Conservation (phyloP, 2,113 vertebrate species). For the Eublepharis macularius region DNA sequence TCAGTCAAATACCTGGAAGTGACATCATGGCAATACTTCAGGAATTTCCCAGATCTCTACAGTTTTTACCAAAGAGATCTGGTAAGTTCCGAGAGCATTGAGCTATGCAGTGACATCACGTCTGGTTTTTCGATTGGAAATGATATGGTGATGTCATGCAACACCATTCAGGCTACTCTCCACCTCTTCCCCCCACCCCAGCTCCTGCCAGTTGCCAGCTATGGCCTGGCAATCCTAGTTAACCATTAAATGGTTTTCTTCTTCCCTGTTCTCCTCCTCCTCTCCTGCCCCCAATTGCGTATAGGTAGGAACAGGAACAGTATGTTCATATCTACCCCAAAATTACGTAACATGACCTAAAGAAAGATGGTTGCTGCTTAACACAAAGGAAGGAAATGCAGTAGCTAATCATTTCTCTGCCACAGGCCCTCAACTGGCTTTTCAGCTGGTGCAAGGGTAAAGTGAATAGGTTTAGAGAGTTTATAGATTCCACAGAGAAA, state of each 20-base stretch:
- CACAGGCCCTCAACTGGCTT: neutral
- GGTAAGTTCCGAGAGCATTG: no score
- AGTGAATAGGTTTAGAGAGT: constrained; percentile 44
- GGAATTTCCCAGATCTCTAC: no score
- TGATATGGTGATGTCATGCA: no score
- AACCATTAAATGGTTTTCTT: neutral
- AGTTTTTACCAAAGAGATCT: no score
- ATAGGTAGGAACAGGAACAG: neutral
- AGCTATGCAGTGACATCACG: no score
- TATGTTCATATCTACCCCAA: neutral
- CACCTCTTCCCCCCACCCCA: no score
- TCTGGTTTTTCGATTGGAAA: no score
- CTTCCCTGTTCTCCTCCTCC: neutral
- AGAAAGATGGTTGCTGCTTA: neutral
- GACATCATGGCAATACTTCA: no score
- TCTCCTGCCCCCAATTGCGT: neutral
- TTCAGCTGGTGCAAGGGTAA: constrained; percentile 21
- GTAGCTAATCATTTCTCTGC: neutral
- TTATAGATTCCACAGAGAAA: constrained; percentile 45
- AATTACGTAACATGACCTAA: neutral
- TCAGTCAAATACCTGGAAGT: no score
- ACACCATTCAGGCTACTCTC: no score
- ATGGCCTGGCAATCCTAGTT: no score
- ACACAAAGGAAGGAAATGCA: neutral
- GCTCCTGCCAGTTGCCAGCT: no score